phyloP scores from a whole-genome alignment of 2,113 vertebrate species.

The rat (Rattus norvegicus) region GRCr8 NC_086028.1:97466001-97466500 shows the following conservation, averaged over 20 bases:
- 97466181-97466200: neutral
- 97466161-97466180: neutral
- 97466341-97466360: neutral
- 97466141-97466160: neutral
- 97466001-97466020: neutral
- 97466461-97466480: neutral
- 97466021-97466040: neutral
- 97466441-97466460: neutral
- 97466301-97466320: neutral
- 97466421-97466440: too few species aligned
- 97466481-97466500: too few species aligned
- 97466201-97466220: neutral
- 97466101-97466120: neutral
- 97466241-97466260: too few species aligned
- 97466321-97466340: neutral
- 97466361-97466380: neutral
- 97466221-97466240: neutral
- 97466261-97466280: neutral
- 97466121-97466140: neutral
- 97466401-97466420: neutral
- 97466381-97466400: neutral
- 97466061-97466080: neutral
- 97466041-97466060: neutral
- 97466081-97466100: neutral
- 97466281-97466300: neutral